A percentile compares a stretch with the other conserved stretches of the same genome.
phyloP scores from a whole-genome alignment of 2,888 invertebrate genomes.

The Minunthozetes semirufus region DNA sequence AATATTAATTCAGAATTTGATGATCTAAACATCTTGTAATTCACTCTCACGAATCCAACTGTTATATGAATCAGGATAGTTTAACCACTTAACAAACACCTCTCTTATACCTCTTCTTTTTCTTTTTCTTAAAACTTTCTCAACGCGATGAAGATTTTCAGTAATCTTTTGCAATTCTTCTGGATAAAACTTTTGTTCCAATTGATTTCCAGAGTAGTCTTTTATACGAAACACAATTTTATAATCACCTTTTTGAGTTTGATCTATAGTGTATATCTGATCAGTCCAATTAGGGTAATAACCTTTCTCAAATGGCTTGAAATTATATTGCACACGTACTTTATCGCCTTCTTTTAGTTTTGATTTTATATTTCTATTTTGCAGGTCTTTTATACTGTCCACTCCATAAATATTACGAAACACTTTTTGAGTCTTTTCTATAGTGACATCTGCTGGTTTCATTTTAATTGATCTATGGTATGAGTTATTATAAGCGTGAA shows the following conservation, averaged over 20 bases:
- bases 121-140: background rate
- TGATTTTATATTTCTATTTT: background rate
- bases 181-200: conserved; percentile 8
- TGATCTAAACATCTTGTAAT: too few relatives aligned
- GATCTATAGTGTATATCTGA: background rate
- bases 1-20: conserved; percentile 7
- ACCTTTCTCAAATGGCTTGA: conserved; percentile 13
- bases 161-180: conserved; percentile 18
- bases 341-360: conserved; percentile 21
- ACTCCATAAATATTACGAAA: background rate
- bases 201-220: background rate
- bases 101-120: background rate
- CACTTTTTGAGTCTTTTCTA: background rate
- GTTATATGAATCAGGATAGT: conserved; percentile 13
- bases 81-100: conserved; percentile 31
- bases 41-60: too few relatives aligned
- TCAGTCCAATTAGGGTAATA: conserved; percentile 7
- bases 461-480: background rate
- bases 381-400: background rate
- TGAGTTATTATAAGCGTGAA: background rate
- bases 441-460: background rate
- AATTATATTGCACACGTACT: background rate
- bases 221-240: background rate
- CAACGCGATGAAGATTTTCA: background rate
- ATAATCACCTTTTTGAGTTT: conserved; percentile 7